Percentiles rank a stretch among this genome's conserved stretches.
phyloP scores from a whole-genome alignment of 2,888 invertebrate species.

The Plebejus anna region DNA sequence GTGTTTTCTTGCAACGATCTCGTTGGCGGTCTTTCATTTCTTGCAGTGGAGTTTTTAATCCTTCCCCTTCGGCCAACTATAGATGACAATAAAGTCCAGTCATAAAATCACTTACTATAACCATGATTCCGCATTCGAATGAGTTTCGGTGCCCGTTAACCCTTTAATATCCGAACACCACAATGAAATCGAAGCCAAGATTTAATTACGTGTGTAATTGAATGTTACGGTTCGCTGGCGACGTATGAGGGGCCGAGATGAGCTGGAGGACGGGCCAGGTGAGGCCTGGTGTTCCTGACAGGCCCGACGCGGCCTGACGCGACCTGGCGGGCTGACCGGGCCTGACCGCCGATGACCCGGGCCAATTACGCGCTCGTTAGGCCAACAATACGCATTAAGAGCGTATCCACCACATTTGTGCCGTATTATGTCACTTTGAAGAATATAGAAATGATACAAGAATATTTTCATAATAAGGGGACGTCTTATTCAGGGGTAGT shows the following conservation, averaged over 20 bases:
- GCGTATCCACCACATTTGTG: constrained; percentile 56
- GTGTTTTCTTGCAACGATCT: background rate
- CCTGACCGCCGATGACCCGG: constrained; percentile 45
- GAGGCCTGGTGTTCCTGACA: constrained; percentile 49
- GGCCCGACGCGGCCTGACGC: constrained; percentile 39
- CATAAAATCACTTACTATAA: background rate
- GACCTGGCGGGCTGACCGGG: constrained; percentile 53
- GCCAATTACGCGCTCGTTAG: constrained; percentile 73
- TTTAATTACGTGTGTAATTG: constrained; percentile 58
- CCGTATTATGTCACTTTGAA: constrained; percentile 8
- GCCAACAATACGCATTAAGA: constrained; percentile 69
- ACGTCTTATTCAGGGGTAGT: background rate
- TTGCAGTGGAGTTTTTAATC: background rate
- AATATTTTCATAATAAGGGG: background rate
- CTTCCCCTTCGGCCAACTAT: background rate
- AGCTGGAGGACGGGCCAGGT: constrained; percentile 48
- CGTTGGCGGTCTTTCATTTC: background rate
- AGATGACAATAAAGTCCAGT: background rate
- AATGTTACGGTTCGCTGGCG: constrained; percentile 49
- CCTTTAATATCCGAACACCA: constrained; percentile 34
- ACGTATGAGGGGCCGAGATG: constrained; percentile 42
- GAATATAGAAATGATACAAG: background rate
- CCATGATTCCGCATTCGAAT: constrained; percentile 11
- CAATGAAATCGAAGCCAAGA: constrained; percentile 50
- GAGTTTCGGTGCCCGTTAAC: constrained; percentile 1